Evolutionary conservation across 2,113 vertebrate genomes (phyloP), one percentile per base, ranked within the genome.

Genomic region (Phodopus roborovskii): DNA sequence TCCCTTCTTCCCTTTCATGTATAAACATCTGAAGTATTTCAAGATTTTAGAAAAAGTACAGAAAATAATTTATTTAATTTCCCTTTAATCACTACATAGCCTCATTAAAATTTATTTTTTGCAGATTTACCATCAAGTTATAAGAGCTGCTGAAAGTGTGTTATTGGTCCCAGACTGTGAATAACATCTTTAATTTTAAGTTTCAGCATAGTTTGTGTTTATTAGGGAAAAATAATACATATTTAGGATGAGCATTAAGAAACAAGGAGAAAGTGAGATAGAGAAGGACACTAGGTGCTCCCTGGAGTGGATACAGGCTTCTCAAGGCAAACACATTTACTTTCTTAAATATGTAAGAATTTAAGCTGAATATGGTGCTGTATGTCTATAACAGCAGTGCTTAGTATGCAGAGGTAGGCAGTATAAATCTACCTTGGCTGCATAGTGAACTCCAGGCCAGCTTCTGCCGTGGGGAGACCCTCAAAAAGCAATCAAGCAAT

Each of bases 1-100:
- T 85, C 92, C 96, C 90, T 92, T 94, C 93, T 96, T 92, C 73
- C 85, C 88, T 95, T 96, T 92, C 42, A 92, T 90, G 92, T 77
- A 81, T 95, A 96, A 95, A 74, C 88, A 97, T 93, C 71, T 91
- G 81, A 97, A 93, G 28, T 48, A 92, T 84, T 82, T 94, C 77
- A 96, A 92, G 62, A 85, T 88, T 93, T 92, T 81, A 81, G 74
- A 95, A 70, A 96, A 96, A 91, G 50, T 77, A 15, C 56, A 45
- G 42, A 89, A 88, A 90, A 74, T 83, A 94, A 78, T 92, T 95
- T 90, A 78, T 70, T 94, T 82, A 94, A 79, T 6, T 17, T n/a
- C 42, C 64, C 11, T 64, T 15, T 78, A 77, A 89, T 94, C 45
- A 42, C 56, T 73, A 13, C 1, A 15, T 15, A 95, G 20, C 53